Conservation (phyloP, 2,113 vertebrate species). For the Corythaeola cristata region DNA sequence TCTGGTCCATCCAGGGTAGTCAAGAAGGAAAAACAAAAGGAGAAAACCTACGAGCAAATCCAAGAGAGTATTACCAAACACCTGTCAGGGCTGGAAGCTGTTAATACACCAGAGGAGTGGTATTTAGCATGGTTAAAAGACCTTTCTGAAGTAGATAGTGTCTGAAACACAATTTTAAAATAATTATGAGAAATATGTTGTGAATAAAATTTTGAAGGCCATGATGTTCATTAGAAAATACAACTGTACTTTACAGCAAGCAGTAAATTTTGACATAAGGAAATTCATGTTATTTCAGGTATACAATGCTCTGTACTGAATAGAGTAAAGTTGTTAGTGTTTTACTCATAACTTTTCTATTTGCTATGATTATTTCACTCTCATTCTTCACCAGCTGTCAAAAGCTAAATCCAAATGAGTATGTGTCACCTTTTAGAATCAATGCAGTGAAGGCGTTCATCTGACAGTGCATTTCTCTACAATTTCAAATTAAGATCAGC, state of each 20-base stretch:
- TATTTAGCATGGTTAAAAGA: neutral
- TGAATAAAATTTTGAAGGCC: neutral
- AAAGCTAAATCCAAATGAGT: constrained; percentile 1
- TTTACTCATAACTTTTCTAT: neutral
- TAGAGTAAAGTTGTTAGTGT: neutral
- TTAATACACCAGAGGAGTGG: neutral
- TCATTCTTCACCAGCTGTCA: neutral
- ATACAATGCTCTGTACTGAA: neutral
- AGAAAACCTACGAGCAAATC: neutral
- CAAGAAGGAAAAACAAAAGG: neutral
- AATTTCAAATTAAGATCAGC: neutral
- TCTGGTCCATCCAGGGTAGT: neutral
- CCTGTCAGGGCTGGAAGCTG: neutral
- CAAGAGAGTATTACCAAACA: neutral
- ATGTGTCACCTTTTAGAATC: neutral
- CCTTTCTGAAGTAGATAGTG: neutral
- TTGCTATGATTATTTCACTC: neutral
- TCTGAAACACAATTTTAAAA: neutral
- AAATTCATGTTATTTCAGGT: neutral
- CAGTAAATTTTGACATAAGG: neutral
- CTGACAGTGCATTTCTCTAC: constrained; percentile 10
- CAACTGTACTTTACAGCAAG: neutral
- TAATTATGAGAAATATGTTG: neutral
- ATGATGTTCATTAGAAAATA: neutral
- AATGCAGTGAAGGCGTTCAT: neutral